Evolutionary conservation across 1,140 invertebrate genomes (phyloP).

Genomic region (Hestina assimilis): DNA sequence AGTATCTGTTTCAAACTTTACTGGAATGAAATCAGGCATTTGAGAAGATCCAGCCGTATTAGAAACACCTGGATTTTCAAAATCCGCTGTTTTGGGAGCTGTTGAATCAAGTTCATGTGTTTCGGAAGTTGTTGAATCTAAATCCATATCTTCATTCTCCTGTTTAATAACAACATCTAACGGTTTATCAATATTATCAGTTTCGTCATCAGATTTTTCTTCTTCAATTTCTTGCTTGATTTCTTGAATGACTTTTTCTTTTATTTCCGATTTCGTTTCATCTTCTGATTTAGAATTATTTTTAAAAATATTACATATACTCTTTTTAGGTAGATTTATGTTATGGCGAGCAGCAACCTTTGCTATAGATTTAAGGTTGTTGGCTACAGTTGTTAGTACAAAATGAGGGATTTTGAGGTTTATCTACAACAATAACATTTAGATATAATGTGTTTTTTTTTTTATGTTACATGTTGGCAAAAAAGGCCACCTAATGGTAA

Average conservation of each 20-base stretch:
- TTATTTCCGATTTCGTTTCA: background rate
- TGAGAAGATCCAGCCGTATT: background rate
- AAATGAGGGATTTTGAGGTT: constrained; percentile 42
- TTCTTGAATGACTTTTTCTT: too few species aligned
- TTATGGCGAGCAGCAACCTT: constrained; percentile 37
- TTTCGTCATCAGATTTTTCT: background rate
- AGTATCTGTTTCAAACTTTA: constrained; percentile 17
- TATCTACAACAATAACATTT: constrained; percentile 38
- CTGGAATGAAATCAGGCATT: constrained; percentile 30
- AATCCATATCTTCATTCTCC: background rate
- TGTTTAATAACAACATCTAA: background rate
- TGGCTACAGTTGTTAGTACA: constrained; percentile 37
- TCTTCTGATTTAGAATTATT: constrained; percentile 3
- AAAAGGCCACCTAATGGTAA: too few species aligned
- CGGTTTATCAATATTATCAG: background rate
- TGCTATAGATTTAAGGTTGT: constrained; percentile 39
- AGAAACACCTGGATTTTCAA: too few species aligned
- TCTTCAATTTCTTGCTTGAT: constrained; percentile 1
- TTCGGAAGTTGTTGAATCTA: too few species aligned
- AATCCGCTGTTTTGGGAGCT: too few species aligned
- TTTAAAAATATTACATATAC: constrained; percentile 23
- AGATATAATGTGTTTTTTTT: too few species aligned
- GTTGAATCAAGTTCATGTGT: too few species aligned
- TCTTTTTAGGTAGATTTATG: constrained; percentile 30
- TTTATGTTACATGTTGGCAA: too few species aligned